Base-by-base conservation (phyloP, 2,888 invertebrate species). In the Platycheirus albimanus region DNA sequence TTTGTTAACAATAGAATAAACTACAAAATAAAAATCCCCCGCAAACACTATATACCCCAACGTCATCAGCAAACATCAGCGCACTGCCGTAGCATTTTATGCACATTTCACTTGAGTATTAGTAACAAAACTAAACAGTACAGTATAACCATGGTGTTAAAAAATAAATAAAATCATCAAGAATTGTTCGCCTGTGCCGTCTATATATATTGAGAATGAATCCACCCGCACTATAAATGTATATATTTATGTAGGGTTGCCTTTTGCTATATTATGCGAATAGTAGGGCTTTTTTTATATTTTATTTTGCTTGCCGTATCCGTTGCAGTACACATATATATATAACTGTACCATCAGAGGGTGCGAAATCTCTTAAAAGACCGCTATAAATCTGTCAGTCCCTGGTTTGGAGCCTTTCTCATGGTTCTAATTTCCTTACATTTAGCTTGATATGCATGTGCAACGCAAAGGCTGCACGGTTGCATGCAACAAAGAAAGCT, bases 301-400 rank as follows among this genome's bases (percentile, higher is more conserved):
- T 43, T 43, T 8, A 6, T 56, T 13, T 41, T 51, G 45, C 51
- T n/a, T n/a, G n/a, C n/a, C n/a, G n/a, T n/a, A 11, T 36, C 33
- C 30, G 28, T 24, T 11, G 24, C 17, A 8, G 28, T 67, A 72
- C 45, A 38, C 28, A 56, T 0, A 3, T 17, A 52, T 17, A n/a
- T n/a, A n/a, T n/a, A n/a, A n/a, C n/a, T n/a, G n/a, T n/a, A 51
- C 30, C 19, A 30, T 30, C n/a, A 36, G 56, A 69, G 77, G 78
- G 83, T 83, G 83, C 83, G 74, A 83, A 83, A 83, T 83, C 83
- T 83, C 78, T 69, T 64, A 51, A 69, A 64, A 77, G 78, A 74
- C 83, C 83, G 67, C 83, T 78, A 83, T 78, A 83, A 83, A 83
- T 83, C 83, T 83, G 83, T 83, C 83, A 83, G 77, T 54, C 69